Percentiles rank a stretch among this genome's conserved stretches.
Evolutionary conservation across 23 tunicate genomes (phyloP).

Genomic region (Phallusia fumigata): DNA sequence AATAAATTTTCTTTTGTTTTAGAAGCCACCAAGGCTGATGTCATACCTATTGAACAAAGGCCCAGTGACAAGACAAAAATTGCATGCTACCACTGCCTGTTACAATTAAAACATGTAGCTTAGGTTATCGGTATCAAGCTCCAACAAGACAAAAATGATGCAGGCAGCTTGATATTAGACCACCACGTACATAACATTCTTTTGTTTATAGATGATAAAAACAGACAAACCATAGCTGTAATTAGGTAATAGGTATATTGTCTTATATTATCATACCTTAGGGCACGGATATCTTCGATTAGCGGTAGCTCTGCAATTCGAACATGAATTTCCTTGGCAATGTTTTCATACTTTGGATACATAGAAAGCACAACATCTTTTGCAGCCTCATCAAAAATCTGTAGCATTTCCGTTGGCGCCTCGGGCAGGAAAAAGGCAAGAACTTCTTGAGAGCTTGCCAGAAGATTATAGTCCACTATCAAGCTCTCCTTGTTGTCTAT

Average conservation of each 20-base stretch:
- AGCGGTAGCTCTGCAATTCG: constrained; percentile 88
- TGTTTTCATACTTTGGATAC: constrained; percentile 95
- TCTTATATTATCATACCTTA: constrained; percentile 62
- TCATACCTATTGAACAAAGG: no score
- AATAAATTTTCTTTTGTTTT: neutral
- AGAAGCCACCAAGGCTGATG: no score
- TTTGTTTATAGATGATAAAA: no score
- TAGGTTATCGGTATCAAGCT: no score
- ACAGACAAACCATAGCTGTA: no score
- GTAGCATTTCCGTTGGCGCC: constrained; percentile 91
- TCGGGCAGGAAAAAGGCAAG: constrained; percentile 97
- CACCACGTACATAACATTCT: no score
- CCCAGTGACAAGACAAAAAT: no score
- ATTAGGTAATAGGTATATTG: no score
- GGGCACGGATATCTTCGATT: constrained; percentile 90
- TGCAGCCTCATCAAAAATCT: constrained; percentile 94
- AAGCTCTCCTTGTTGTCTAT: constrained; percentile 96
- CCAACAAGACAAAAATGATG: no score
- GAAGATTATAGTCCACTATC: constrained; percentile 82
- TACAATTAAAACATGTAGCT: no score
- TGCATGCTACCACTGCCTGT: no score
- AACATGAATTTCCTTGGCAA: constrained; percentile 93
- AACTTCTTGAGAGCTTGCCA: constrained; percentile 82
- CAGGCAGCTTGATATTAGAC: no score
- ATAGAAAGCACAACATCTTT: constrained; percentile 81